Percentiles rank a stretch among this genome's conserved stretches.
phyloP scores from a whole-genome alignment of 1,140 invertebrate genomes.

The Caenorhabditis brenneri region DNA sequence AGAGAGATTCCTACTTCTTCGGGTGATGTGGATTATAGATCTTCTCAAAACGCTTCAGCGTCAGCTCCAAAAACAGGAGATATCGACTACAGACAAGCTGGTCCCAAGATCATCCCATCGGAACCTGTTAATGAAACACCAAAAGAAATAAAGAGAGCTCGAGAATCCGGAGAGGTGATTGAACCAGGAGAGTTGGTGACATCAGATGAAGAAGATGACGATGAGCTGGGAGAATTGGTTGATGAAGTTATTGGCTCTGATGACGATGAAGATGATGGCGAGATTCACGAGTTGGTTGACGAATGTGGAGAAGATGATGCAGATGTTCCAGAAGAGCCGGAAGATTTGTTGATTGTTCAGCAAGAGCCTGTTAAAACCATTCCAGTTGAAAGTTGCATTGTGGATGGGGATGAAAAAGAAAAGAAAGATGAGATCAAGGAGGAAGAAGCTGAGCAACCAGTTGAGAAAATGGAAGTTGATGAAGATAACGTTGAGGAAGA shows the following conservation, averaged over 20 bases:
- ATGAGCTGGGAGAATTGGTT: not conserved
- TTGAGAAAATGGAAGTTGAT: too few relatives aligned
- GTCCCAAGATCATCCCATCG: not conserved
- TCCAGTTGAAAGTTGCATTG: not conserved
- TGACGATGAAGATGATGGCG: not conserved
- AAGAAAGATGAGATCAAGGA: too few relatives aligned
- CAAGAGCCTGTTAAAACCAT: not conserved
- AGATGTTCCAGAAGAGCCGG: slow-evolving; percentile 2
- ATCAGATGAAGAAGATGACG: too few relatives aligned
- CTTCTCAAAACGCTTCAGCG: too few relatives aligned
- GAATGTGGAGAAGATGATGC: not conserved
- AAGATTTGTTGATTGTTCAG: not conserved
- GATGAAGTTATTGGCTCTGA: not conserved
- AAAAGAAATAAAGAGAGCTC: too few relatives aligned
- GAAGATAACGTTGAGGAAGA: not conserved
- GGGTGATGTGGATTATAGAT: too few relatives aligned
- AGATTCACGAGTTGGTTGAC: not conserved
- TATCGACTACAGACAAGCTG: not conserved
- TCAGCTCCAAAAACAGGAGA: not conserved
- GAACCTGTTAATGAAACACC: not conserved
- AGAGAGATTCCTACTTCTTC: too few relatives aligned
- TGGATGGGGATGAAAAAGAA: not conserved
- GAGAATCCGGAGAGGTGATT: not conserved
- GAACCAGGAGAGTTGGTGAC: too few relatives aligned
- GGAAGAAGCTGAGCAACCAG: too few relatives aligned